Evolutionary conservation across 2,797 vertebrate genomes (phyloP).

Genomic region (Acanthurus lineatus): DNA sequence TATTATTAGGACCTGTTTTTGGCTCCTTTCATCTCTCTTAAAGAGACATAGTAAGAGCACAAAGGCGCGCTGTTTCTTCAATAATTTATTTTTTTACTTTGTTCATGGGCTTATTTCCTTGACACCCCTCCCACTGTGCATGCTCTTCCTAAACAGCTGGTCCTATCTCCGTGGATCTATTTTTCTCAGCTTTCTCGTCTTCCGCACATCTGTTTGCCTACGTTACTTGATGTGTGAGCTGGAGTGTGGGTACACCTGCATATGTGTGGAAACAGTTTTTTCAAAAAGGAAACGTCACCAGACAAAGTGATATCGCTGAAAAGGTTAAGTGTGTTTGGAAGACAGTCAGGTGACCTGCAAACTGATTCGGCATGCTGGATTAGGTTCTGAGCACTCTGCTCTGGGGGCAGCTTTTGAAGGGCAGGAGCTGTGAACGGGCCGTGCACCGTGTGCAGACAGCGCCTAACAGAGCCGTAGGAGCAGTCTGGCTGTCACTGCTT

Average conservation of each 20-base stretch:
- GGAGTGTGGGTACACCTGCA: conserved; percentile 57
- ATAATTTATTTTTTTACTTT: conserved; percentile 40
- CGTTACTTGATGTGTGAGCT: conserved; percentile 58
- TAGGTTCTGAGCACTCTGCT: conserved; percentile 59
- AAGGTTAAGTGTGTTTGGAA: conserved; percentile 73
- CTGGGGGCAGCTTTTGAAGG: conserved; percentile 62
- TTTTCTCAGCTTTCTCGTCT: conserved; percentile 62
- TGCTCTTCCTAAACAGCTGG: conserved; percentile 69
- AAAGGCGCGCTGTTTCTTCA: conserved; percentile 15
- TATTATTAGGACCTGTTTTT: conserved; percentile 56
- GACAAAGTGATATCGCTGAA: conserved; percentile 59
- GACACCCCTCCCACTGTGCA: conserved; percentile 49
- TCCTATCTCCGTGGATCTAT: conserved; percentile 46
- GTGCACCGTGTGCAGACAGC: conserved; percentile 63
- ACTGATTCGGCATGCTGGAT: conserved; percentile 68
- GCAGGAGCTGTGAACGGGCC: conserved; percentile 63
- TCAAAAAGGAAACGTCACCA: conserved; percentile 65
- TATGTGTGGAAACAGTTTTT: conserved; percentile 57
- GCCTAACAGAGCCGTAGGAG: conserved; percentile 63
- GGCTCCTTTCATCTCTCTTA: conserved; percentile 20
- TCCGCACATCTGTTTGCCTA: conserved; percentile 72
- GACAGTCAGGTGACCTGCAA: conserved; percentile 64
- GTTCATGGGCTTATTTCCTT: conserved; percentile 51
- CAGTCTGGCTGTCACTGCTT: conserved; percentile 62
- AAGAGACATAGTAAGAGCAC: conserved; percentile 3